Evolutionary conservation across 2,797 vertebrate species (phyloP), one percentile per base, ranked within the genome.

Genomic region (Vipera latastei): DNA sequence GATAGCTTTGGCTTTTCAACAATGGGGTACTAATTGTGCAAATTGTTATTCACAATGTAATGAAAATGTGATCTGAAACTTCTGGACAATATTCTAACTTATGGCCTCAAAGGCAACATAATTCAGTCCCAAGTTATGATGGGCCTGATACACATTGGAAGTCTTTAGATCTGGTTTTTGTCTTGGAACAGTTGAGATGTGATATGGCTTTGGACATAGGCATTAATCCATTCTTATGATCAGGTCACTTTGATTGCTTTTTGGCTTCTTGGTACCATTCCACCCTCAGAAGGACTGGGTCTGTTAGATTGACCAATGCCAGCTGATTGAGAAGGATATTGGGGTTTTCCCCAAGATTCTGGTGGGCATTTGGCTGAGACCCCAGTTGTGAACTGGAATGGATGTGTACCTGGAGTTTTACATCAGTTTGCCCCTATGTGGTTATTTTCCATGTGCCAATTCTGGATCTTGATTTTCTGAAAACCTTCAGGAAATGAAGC

Each of bases 61-160:
- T 88, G 55, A 59, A 88, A 88, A 25, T 88, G 32, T n/a, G 57
- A 90, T 92, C 44, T 89, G 57, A 89, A 86, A 89, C 73, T 63
- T 92, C 28, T 51, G 44, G 48, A 22, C 73, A 89, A 56, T 51
- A 86, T 85, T 28, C 59, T 25, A 32, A 90, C 4, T 25, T 83
- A 48, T 83, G 38, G 73, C 38, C 20, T 83, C 20, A 20, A 48
- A 11, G 38, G 20, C 20, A 48, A 48, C 44, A 83, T 83, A 83
- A 20, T 12, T 8, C 38, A 48, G 20, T 83, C 20, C 20, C 38
- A 83, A 25, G 2, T 48, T 20, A 83, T 44, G 1, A 12, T 44
- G 4, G 4, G 9, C 9, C 20, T 22, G 38, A 83, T 83, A 22
- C 38, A 48, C 20, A 83, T 8, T 83, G 38, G 38, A 44, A 18